These are phyloP conservation scores for Linurgus olivaceus DNA, from an alignment of 2,797 vertebrate genomes.

Conservation along the genomic window DNA sequence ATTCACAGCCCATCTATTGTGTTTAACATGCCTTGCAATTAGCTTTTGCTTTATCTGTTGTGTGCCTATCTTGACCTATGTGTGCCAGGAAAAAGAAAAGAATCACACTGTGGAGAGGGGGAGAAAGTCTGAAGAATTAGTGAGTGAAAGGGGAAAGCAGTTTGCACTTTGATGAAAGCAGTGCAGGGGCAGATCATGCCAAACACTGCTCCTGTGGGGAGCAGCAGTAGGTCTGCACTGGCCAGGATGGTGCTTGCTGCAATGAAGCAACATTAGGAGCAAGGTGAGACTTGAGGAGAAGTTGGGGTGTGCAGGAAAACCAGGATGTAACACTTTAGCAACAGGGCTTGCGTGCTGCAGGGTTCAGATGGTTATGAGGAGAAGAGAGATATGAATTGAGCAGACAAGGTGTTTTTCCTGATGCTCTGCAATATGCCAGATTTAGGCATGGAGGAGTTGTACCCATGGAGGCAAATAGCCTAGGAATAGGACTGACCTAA, in stretches of 20 bases:
- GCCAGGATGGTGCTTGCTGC: not conserved
- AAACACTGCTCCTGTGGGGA: not conserved
- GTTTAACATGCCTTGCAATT: constrained; percentile 2
- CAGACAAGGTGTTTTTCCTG: not conserved
- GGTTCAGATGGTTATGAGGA: not conserved
- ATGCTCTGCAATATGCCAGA: not conserved
- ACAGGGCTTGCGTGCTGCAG: not conserved
- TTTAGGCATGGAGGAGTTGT: not conserved
- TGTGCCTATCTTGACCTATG: not conserved
- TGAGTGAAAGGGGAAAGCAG: not conserved
- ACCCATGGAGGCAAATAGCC: not conserved
- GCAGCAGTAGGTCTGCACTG: not conserved
- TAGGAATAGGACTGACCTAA: not conserved
- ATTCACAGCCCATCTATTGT: not conserved
- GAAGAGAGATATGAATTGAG: not conserved
- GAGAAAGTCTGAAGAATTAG: not conserved
- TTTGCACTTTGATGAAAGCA: not conserved
- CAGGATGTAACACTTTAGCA: not conserved
- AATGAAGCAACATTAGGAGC: not conserved
- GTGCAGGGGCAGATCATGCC: not conserved
- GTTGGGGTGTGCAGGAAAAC: not conserved
- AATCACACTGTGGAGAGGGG: not conserved
- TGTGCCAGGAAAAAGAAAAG: not conserved
- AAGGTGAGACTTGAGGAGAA: not conserved
- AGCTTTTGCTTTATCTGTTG: not conserved